Base-by-base conservation (phyloP, 2,113 vertebrate species). In the Corapipo altera region DNA sequence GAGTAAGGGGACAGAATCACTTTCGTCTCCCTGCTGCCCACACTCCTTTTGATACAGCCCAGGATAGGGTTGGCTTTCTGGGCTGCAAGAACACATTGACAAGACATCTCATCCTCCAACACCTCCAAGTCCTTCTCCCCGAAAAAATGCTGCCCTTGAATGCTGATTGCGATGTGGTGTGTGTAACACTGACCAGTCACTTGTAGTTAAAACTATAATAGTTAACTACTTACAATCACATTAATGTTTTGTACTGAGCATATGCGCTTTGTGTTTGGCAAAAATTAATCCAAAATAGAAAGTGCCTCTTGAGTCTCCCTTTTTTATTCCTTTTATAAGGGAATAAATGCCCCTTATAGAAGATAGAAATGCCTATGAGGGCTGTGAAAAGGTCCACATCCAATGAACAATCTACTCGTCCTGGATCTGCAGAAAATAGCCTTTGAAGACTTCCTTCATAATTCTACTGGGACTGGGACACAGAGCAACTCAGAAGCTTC, bases 41-140 rank as follows among this genome's bases (percentile, higher is more conserved):
- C 0, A 0, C 35, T 51, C 32, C 32, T 35, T 5, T 30, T 5
- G 43, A 2, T 58, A 15, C 26, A 79, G 20, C 13, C 43, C 67
- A 35, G 49, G 20, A 22, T 4, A 49, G 0, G 0, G 6, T 4
- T 49, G 43, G 14, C 26, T 37, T 4, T 81, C 15, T 20, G 44
- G 12, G 26, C 43, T 49, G 9, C 1, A 1, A 65, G 21, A 21
- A 28, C 33, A 3, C 33, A 20, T 35, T 3, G 15, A 10, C 10
- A 12, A 28, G 19, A 33, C 15, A 6, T 28, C 70, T 67, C 13
- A 2, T 61, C 20, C 11, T 21, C 44, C 33, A 59, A 7, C 19
- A 58, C 8, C 15, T 10, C 43, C 27, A 52, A 59, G 10, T 52
- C 44, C 33, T 81, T 52, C 19, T 74, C 61, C 18, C 33, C 37